These are phyloP conservation scores for Sitobion miscanthi DNA, from an alignment of 1,140 invertebrate species.

Conservation along the genomic window DNA sequence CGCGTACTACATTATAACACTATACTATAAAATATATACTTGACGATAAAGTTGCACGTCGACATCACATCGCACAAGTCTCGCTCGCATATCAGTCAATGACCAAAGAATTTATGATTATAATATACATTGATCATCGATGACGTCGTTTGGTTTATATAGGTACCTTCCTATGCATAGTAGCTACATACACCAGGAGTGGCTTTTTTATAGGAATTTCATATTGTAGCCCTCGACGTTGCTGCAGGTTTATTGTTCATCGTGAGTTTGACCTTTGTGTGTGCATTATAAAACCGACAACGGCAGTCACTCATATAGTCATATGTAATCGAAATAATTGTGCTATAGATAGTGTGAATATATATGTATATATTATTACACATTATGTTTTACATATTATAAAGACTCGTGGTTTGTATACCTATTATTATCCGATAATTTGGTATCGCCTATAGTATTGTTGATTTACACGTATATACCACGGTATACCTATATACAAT, in stretches of 20 bases:
- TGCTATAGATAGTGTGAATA: not conserved
- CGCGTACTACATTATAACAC: not conserved
- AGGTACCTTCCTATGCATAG: not conserved
- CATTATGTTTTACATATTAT: not conserved
- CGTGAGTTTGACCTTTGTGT: conserved; percentile 22
- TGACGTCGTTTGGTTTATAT: not conserved
- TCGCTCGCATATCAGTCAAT: not conserved
- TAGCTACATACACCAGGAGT: not conserved
- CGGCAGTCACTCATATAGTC: not conserved
- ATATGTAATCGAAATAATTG: not conserved
- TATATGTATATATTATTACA: not conserved
- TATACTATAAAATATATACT: not conserved
- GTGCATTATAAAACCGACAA: conserved; percentile 2
- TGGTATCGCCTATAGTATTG: not conserved
- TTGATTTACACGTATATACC: not conserved
- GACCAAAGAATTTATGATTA: not conserved
- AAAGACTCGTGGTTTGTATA: not conserved
- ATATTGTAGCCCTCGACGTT: not conserved
- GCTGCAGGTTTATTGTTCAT: conserved; percentile 16
- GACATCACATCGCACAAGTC: not conserved
- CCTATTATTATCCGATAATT: conserved; percentile 19
- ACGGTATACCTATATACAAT: too few relatives aligned
- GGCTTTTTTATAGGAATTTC: not conserved
- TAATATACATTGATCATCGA: not conserved
- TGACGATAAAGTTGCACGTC: conserved; percentile 1